Conservation (phyloP, 2,797 vertebrate species). For the Amphiprion clarkii region DNA sequence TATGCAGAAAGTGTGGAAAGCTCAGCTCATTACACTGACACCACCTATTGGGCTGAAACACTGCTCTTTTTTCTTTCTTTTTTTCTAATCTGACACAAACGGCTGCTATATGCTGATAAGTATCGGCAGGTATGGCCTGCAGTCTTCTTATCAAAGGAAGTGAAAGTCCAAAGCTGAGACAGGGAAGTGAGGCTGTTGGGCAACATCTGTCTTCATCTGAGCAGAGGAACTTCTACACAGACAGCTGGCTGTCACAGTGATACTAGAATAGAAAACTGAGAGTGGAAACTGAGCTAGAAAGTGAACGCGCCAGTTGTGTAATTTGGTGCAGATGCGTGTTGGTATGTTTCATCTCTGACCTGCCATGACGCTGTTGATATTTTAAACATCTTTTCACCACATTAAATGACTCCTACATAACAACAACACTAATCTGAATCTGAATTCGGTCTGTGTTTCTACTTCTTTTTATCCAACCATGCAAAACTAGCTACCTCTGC, state of each 20-base stretch:
- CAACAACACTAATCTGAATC: too few relatives aligned
- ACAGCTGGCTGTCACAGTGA: conserved; percentile 39
- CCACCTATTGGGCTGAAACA: neutral
- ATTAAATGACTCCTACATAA: too few relatives aligned
- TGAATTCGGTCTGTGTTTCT: neutral
- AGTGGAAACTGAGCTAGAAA: conserved; percentile 33
- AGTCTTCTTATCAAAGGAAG: conserved; percentile 52
- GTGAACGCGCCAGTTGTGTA: neutral
- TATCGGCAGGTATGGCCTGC: neutral
- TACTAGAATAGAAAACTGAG: conserved; percentile 20
- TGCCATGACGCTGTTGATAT: neutral
- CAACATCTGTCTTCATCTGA: conserved; percentile 48
- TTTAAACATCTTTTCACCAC: neutral
- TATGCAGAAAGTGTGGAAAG: neutral
- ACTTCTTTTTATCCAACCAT: neutral
- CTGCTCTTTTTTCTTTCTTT: neutral
- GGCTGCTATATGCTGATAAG: neutral
- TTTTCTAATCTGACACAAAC: neutral
- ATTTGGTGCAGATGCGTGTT: neutral
- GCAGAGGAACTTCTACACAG: conserved; percentile 43
- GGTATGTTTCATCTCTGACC: conserved; percentile 1
- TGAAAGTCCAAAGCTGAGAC: conserved; percentile 68
- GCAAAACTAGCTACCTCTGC: neutral
- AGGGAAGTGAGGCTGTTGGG: conserved; percentile 66
- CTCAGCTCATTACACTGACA: neutral